Evolutionary conservation across 2,888 invertebrate genomes (phyloP), one percentile per base, ranked within the genome.

Genomic region (Latheticus oryzae): DNA sequence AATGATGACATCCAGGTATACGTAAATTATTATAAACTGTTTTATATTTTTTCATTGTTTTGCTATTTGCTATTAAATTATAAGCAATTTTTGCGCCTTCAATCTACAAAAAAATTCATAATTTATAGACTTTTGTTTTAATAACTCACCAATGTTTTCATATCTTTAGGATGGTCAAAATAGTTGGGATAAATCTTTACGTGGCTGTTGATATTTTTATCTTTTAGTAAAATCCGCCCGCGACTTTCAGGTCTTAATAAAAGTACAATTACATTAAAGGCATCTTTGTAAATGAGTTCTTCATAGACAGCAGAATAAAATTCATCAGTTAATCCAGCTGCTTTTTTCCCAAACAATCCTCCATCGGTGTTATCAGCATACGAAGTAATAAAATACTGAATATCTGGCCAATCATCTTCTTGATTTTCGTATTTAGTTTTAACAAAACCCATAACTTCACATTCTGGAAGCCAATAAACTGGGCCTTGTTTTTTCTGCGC

Each of bases 151-250:
- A 91, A 76, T 47, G 86, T 78, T 64, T 85, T 82, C 12, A 92
- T 73, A 72, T 95, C 95, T 21, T 84, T 77, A 0, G 87, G 87
- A 69, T 91, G 84, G 0, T 84, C 78, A 68, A 87, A 89, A 75
- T 97, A 97, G 76, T 95, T 95, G 0, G 97, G 91, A 76, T 91
- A 88, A 57, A 97, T 93, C n/a, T 86, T 76, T 0, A 96, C 94
- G 63, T 90, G 86, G 0, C 87, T 83, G 48, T 82, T 80, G 0
- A 94, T 90, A 73, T 91, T 83, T 0, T 80, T 79, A 37, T 89
- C 87, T 64, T 81, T 83, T 1, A 97, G 77, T 63, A 84, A 80
- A 7, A 93, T 73, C 63, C 80, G 82, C 0, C 93, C 93, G 32
- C 86, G 79, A 66, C 91, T 91, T 61, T 81, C 83, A 0, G 93